Conservation (phyloP, 2,888 invertebrate species). For the Ectemnius cavifrons region DNA sequence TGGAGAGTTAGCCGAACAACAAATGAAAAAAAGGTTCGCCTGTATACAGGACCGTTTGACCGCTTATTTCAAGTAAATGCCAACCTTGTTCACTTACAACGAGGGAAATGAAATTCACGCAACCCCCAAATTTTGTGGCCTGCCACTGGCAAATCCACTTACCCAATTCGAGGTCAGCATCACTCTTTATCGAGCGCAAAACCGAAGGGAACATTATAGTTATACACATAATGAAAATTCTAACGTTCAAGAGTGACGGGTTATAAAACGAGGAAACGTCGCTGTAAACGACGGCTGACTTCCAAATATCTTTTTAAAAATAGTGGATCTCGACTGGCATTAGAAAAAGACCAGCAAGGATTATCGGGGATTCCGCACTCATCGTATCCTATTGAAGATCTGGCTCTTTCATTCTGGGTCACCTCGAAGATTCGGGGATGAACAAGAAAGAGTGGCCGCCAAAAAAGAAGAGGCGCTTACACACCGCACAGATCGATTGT, state of each 20-base stretch:
- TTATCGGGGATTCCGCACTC: not conserved
- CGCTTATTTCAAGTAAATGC: constrained; percentile 14
- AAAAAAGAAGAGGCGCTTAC: not conserved
- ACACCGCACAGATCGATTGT: not conserved
- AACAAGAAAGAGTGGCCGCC: not conserved
- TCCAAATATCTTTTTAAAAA: not conserved
- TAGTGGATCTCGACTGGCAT: not conserved
- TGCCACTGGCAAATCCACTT: too few relatives aligned
- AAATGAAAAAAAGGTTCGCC: constrained; percentile 2
- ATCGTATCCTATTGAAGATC: not conserved
- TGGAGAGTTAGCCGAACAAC: constrained; percentile 14
- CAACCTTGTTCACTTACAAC: not conserved
- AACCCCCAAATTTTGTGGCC: too few relatives aligned
- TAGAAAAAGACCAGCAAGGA: not conserved
- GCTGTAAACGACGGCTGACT: too few relatives aligned
- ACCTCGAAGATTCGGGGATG: not conserved
- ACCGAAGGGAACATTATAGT: too few relatives aligned
- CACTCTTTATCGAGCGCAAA: too few relatives aligned
- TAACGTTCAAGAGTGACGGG: too few relatives aligned
- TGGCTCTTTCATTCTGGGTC: not conserved
- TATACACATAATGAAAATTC: too few relatives aligned
- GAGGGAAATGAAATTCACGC: too few relatives aligned
- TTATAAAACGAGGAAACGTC: too few relatives aligned
- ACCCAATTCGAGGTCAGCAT: too few relatives aligned
- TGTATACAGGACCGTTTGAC: constrained; percentile 12